Evolutionary conservation across 2,113 vertebrate genomes (phyloP).

Genomic region (Leucopsar rothschildi): DNA sequence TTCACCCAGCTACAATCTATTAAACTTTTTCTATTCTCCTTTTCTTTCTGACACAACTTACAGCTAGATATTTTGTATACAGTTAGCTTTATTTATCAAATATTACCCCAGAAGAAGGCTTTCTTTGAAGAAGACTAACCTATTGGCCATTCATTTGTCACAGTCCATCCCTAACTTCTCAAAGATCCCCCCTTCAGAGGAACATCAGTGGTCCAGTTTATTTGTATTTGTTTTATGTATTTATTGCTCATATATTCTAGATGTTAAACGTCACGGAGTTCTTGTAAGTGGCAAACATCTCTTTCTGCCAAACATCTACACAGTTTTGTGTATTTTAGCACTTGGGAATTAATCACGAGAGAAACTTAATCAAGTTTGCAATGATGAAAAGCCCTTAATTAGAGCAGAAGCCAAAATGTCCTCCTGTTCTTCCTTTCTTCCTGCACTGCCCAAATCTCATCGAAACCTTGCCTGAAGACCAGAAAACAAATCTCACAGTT

Average conservation of each 20-base stretch:
- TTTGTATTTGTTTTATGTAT: neutral
- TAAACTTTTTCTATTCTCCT: neutral
- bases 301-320: neutral
- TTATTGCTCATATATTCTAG: neutral
- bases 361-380: neutral
- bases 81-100: neutral
- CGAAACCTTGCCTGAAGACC: conserved; percentile 33
- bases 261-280: neutral
- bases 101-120: neutral
- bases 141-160: neutral
- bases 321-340: neutral
- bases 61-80: neutral
- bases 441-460: conserved; percentile 21
- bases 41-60: neutral
- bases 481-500: conserved; percentile 42
- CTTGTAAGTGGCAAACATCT: neutral
- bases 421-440: neutral
- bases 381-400: neutral
- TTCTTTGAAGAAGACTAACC: neutral
- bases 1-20: neutral
- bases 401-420: neutral
- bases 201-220: neutral
- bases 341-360: neutral
- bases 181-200: neutral
- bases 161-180: neutral